Evolutionary conservation across 2,888 invertebrate genomes (phyloP).

Genomic region (Iselma pallidipennis): DNA sequence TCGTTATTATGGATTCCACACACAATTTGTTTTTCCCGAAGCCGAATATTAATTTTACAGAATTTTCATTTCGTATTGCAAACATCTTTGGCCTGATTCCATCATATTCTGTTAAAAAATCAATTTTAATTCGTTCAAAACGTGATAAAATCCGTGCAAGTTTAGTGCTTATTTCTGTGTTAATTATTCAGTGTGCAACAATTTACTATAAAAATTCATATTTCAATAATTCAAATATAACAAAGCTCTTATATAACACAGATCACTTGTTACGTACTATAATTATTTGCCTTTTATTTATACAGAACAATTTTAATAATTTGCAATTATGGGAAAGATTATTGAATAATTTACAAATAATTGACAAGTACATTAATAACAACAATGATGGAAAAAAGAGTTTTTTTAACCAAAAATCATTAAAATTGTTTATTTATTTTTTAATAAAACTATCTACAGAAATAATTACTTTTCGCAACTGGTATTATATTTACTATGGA

Average conservation of each 20-base stretch:
- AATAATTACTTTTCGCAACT: neutral
- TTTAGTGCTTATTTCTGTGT: neutral
- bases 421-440: neutral
- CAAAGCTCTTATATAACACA: neutral
- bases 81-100: neutral
- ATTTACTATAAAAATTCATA: neutral
- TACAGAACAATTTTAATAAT: neutral
- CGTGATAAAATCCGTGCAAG: neutral
- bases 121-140: neutral
- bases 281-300: neutral
- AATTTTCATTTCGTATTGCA: neutral
- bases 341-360: neutral
- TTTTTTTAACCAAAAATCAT: neutral
- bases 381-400: neutral
- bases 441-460: neutral
- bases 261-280: neutral
- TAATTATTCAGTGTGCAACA: neutral
- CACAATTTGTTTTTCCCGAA: too few species aligned
- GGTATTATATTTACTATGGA: neutral
- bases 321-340: neutral
- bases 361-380: neutral
- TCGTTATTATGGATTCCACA: too few species aligned
- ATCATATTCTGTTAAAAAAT: neutral
- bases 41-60: too few species aligned
- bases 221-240: too few species aligned